Base-by-base conservation (phyloP, 1,140 invertebrate species). In the Leptinotarsa undecemlineata region DNA sequence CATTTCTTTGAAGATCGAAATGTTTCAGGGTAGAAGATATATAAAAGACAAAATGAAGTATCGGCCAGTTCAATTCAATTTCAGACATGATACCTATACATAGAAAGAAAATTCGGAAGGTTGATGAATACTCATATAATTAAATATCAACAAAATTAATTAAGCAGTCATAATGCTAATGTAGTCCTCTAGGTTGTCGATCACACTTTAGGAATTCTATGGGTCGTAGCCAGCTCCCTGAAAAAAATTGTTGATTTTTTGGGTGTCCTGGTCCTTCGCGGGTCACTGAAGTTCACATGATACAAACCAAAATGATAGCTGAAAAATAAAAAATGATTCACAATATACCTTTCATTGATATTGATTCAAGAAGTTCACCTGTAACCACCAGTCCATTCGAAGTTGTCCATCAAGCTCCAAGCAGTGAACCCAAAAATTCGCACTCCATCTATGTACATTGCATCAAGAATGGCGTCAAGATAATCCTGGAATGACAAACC, bases 351-450 rank as follows among this genome's bases (percentile, higher is more conserved):
- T 11, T 2, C 33, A 11, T 42, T n/a, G 20, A n/a, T 6, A 61
- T 61, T 68, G 26, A 14, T 68, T 19, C 69, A 70, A 42, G 60
- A 19, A 87, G 90, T 20, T 64, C 83, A 92, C 90, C 83, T 87
- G 74, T 88, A 92, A 64, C 91, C 91, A n/a, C 79, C 81, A 2
- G 84, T 81, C 93, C 93, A 95, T 84, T 95, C 93, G 82, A 94
- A 94, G 83, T 93, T 95, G 76, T 95, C 94, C 76, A 95, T 84
- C 0, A 95, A 81, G 74, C 90, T 92, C 93, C 93, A 95, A 67
- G 89, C 85, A 0, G 90, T 89, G 78, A 94, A 95, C 0, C 87
- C 90, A 14, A 85, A 82, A 0, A 95, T 88, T 51, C 91, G 88
- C 47, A 90, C 90, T 0, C 87, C 87, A 76, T 93, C 90, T 15